Evolutionary conservation across 1,140 invertebrate genomes (phyloP).

Genomic region (Dinoponera quadriceps): DNA sequence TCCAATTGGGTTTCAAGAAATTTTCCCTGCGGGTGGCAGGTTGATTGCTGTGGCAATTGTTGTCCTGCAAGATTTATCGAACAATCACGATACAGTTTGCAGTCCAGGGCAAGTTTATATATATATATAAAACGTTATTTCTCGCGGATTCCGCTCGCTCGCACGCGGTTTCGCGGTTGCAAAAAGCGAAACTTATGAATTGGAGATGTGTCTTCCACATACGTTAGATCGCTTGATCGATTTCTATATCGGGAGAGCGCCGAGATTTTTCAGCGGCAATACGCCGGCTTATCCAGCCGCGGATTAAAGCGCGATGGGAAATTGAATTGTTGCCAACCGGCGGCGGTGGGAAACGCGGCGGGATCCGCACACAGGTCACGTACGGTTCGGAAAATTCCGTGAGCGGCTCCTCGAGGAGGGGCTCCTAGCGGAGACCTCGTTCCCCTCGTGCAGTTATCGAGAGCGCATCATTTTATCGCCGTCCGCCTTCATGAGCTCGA

Average conservation of each 20-base stretch:
- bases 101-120: no score
- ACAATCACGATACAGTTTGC: no score
- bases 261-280: slow-evolving; percentile 42
- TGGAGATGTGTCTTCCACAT: slow-evolving; percentile 17
- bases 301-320: slow-evolving; percentile 51
- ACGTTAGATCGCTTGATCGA: slow-evolving; percentile 8
- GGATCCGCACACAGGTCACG: slow-evolving; percentile 22
- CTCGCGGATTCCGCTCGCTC: neutral
- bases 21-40: no score
- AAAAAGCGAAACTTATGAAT: slow-evolving; percentile 32
- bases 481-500: slow-evolving; percentile 23
- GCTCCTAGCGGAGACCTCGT: slow-evolving; percentile 23
- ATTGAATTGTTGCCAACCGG: slow-evolving; percentile 50
- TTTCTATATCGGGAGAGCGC: slow-evolving; percentile 22
- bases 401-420: slow-evolving; percentile 19
- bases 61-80: no score
- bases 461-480: slow-evolving; percentile 25
- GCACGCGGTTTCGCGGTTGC: neutral
- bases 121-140: slow-evolving; percentile 1
- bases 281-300: slow-evolving; percentile 6
- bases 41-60: no score
- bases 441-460: neutral
- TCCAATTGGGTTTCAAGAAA: no score
- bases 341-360: neutral
- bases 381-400: slow-evolving; percentile 11